Conservation (phyloP, 2,797 vertebrate species). For the Margarornis squamiger region DNA sequence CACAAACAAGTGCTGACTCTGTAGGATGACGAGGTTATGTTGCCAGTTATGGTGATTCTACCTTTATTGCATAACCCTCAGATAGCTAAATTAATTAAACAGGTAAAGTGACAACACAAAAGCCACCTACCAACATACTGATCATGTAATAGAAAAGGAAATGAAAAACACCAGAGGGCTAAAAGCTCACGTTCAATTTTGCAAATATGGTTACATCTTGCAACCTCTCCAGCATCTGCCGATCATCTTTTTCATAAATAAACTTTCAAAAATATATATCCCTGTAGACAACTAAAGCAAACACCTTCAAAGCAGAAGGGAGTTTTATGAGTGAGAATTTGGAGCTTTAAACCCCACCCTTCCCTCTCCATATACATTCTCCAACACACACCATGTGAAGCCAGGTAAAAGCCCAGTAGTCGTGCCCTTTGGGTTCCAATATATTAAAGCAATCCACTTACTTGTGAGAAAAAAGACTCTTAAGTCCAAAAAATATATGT, state of each 20-base stretch:
- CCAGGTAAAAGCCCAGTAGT: neutral
- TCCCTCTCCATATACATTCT: neutral
- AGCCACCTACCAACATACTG: constrained; percentile 20
- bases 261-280: neutral
- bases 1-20: constrained; percentile 15
- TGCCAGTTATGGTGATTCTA: constrained; percentile 58
- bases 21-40: constrained; percentile 28
- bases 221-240: neutral
- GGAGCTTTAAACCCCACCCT: neutral
- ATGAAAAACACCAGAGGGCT: constrained; percentile 15
- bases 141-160: constrained; percentile 24
- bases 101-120: constrained; percentile 56
- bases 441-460: neutral
- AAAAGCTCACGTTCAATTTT: neutral
- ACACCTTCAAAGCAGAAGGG: neutral
- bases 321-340: neutral
- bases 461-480: neutral
- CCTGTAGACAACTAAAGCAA: neutral
- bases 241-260: constrained; percentile 18
- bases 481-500: neutral
- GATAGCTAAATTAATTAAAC: constrained; percentile 60
- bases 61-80: constrained; percentile 51
- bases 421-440: neutral
- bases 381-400: neutral
- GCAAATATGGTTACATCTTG: constrained; percentile 10